phyloP scores from a whole-genome alignment of 2,113 vertebrate genomes.

The Odontesthes bonariensis region DNA sequence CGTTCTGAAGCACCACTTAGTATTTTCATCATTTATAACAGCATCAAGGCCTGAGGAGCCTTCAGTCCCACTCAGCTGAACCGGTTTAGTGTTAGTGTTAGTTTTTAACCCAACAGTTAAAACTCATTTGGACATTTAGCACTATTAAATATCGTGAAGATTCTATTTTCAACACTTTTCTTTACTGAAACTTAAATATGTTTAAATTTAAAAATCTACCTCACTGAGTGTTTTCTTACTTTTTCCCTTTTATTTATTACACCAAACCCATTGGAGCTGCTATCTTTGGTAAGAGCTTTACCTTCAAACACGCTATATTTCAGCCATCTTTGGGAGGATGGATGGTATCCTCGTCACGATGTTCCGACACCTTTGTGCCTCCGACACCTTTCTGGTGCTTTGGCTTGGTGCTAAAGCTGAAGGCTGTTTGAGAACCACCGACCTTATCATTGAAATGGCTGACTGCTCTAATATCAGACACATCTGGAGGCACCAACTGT shows the following conservation, averaged over 20 bases:
- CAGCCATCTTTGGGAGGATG: no score
- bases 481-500: constrained; percentile 15
- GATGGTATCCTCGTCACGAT: no score
- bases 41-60: background rate
- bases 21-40: background rate
- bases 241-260: background rate
- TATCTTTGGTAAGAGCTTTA: no score
- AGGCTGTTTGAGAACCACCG: constrained; percentile 2
- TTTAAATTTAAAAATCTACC: constrained; percentile 4
- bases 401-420: background rate
- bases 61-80: background rate
- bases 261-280: background rate
- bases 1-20: background rate
- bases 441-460: background rate
- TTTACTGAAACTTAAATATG: no score
- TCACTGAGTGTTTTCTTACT: background rate
- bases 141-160: constrained; percentile 1
- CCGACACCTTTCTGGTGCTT: no score
- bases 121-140: constrained; percentile 18
- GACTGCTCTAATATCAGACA: background rate
- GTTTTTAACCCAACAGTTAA: background rate
- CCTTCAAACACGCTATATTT: no score
- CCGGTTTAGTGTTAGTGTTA: background rate
- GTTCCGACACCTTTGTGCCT: no score
- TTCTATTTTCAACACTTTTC: constrained; percentile 35